Conservation (phyloP, 1,140 invertebrate species). For the Ceratosolen solmsi region DNA sequence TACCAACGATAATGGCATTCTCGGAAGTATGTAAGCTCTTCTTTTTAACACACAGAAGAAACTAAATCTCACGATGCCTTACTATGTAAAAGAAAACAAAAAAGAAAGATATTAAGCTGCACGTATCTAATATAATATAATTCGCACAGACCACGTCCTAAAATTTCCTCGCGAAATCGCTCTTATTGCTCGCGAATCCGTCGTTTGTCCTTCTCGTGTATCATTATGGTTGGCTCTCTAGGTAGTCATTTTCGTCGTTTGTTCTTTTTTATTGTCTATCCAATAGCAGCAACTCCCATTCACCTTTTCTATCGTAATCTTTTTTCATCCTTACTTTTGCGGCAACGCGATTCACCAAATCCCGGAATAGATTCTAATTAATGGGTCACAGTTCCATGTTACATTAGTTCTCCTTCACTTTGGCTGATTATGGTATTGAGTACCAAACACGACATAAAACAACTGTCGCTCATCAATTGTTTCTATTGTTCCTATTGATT, state of each 20-base stretch:
- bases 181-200: conserved; percentile 31
- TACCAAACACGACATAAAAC: no score
- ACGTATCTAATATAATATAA: conserved; percentile 1
- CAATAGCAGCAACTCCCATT: not conserved
- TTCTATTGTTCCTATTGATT: no score
- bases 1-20: not conserved
- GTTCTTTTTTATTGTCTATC: not conserved
- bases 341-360: conserved; percentile 15
- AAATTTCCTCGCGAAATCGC: conserved; percentile 43
- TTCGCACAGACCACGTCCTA: conserved; percentile 26
- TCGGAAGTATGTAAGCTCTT: not conserved
- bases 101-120: conserved; percentile 16
- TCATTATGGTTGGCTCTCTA: conserved; percentile 29
- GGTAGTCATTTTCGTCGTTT: conserved; percentile 50
- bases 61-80: no score
- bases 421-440: no score
- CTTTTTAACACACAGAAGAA: not conserved
- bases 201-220: not conserved
- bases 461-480: no score
- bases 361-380: conserved; percentile 21
- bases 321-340: conserved; percentile 30
- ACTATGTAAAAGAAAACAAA: no score
- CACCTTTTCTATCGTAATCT: not conserved
- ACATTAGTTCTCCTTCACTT: not conserved
- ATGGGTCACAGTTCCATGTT: not conserved